Conservation (phyloP, 2,797 vertebrate genomes). For the Hydrophis major region DNA sequence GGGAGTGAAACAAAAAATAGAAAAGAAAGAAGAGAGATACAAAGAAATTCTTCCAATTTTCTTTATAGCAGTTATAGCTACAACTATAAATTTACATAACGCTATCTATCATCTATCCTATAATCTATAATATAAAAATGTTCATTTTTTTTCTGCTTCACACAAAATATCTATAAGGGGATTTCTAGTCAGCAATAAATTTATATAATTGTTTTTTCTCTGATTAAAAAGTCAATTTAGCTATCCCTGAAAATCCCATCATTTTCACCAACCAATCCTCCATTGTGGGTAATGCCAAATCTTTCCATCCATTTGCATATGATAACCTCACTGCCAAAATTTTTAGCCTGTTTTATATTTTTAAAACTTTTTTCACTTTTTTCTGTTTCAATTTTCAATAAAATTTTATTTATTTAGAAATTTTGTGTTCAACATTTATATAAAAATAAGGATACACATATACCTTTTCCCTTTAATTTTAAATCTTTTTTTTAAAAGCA, state of each 20-base stretch:
- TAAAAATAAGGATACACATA: neutral
- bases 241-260: neutral
- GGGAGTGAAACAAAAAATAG: neutral
- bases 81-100: neutral
- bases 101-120: neutral
- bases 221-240: neutral
- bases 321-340: neutral
- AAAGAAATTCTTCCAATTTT: neutral
- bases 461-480: neutral
- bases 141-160: neutral
- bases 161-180: neutral
- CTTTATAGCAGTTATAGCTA: neutral
- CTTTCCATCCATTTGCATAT: neutral
- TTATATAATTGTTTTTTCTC: neutral
- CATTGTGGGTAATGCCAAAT: neutral
- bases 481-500: accelerated
- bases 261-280: neutral
- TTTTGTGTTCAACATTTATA: neutral
- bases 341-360: neutral
- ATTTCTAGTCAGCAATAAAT: neutral
- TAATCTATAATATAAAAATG: neutral
- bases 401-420: neutral
- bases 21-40: neutral
- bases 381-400: neutral
- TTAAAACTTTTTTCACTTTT: neutral